These are phyloP conservation scores for Clitarchus hookeri DNA, from an alignment of 2,888 invertebrate species.

Conservation along the genomic window DNA sequence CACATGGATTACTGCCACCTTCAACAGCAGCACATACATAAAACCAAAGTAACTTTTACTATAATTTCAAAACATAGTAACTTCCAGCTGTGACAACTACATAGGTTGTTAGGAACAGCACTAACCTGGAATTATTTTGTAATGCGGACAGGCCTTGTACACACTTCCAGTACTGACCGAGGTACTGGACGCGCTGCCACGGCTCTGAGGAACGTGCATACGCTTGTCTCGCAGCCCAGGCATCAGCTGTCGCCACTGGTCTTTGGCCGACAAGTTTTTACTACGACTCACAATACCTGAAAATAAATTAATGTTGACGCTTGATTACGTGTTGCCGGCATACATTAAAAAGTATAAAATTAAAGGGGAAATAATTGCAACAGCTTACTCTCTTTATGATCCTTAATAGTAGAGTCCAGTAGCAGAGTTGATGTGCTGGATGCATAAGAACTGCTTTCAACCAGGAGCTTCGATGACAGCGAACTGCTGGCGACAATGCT, in stretches of 20 bases:
- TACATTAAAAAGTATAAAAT: not conserved
- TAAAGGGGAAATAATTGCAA: not conserved
- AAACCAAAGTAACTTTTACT: too few species aligned
- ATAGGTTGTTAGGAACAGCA: not conserved
- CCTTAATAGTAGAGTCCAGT: not conserved
- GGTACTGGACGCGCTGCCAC: not conserved
- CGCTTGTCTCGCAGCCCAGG: not conserved
- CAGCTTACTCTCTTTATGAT: not conserved
- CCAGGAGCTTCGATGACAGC: not conserved
- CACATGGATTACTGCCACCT: too few species aligned
- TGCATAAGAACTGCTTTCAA: not conserved
- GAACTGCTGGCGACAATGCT: not conserved
- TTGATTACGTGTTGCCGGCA: not conserved
- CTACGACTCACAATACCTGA: not conserved
- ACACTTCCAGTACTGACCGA: not conserved
- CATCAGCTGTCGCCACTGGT: not conserved
- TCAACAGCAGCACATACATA: too few species aligned
- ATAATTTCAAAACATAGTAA: too few species aligned
- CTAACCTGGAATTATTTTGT: conserved; percentile 38
- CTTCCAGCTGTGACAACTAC: too few species aligned
- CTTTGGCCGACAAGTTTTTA: not conserved
- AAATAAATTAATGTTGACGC: not conserved
- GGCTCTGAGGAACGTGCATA: not conserved
- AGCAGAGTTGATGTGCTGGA: not conserved
- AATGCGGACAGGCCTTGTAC: conserved; percentile 33